These are phyloP conservation scores for Rhizoglyphus robini DNA, from an alignment of 1,140 invertebrate genomes.

Conservation along the genomic window DNA sequence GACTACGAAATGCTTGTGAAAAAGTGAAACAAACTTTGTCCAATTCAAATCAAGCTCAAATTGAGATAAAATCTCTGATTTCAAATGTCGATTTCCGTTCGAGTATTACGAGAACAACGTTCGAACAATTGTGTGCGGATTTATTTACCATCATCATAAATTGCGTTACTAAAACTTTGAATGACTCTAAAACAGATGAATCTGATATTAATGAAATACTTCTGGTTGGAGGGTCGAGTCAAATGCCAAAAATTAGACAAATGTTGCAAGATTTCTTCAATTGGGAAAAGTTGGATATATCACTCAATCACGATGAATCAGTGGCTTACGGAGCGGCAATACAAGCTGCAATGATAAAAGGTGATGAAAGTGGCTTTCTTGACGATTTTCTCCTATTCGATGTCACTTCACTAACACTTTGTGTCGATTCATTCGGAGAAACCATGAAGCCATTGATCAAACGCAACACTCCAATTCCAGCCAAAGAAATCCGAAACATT, in stretches of 20 bases:
- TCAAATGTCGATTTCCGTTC: too few species aligned
- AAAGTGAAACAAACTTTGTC: slow-evolving; percentile 93
- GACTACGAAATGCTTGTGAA: slow-evolving; percentile 88
- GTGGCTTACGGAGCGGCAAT: slow-evolving; percentile 67
- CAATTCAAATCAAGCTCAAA: slow-evolving; percentile 85
- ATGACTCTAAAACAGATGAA: slow-evolving; percentile 34
- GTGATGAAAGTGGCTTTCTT: slow-evolving; percentile 83
- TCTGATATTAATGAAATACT: slow-evolving; percentile 80
- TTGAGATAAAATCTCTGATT: slow-evolving; percentile 94
- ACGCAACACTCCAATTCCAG: slow-evolving; percentile 88
- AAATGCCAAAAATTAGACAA: slow-evolving; percentile 95
- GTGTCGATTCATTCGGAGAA: slow-evolving; percentile 91
- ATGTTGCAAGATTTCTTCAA: slow-evolving; percentile 55
- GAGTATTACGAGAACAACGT: slow-evolving; percentile 80
- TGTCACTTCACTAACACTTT: slow-evolving; percentile 81
- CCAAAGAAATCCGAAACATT: slow-evolving; percentile 61
- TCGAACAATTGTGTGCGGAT: slow-evolving; percentile 85
- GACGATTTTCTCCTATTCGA: slow-evolving; percentile 81
- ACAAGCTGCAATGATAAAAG: slow-evolving; percentile 63
- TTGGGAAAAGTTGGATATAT: slow-evolving; percentile 91
- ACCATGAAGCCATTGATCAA: slow-evolving; percentile 92
- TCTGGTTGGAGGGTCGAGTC: slow-evolving; percentile 91
- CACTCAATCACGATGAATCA: slow-evolving; percentile 82
- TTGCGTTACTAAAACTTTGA: slow-evolving; percentile 31
- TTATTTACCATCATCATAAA: slow-evolving; percentile 44